Conservation (phyloP, 2,113 vertebrate species). For the Paracanthobrama guichenoti region DNA sequence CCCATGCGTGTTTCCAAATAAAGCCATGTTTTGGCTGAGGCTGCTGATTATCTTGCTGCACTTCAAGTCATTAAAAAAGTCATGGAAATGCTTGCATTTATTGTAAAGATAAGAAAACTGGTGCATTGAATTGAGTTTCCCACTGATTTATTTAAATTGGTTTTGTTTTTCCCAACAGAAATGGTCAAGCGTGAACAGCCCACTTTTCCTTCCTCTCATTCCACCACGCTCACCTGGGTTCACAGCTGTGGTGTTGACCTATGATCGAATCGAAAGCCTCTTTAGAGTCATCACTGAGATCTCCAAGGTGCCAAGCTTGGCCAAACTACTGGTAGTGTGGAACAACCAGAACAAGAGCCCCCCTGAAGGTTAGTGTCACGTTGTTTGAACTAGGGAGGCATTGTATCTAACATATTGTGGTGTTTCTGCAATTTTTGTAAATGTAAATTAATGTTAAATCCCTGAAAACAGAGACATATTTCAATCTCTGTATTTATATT, state of each 20-base stretch:
- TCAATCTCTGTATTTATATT: too few relatives aligned
- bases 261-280: conserved; percentile 94
- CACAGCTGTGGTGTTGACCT: conserved; percentile 95
- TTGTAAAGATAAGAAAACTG: conserved; percentile 1
- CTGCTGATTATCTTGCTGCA: conserved; percentile 57
- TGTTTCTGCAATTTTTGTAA: too few relatives aligned
- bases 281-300: conserved; percentile 98
- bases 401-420: too few relatives aligned
- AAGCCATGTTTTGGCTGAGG: conserved; percentile 61
- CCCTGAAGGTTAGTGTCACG: conserved; percentile 85
- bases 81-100: conserved; percentile 55
- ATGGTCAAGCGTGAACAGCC: conserved; percentile 95
- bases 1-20: conserved; percentile 57
- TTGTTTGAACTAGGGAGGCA: too few relatives aligned
- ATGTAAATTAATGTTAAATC: too few relatives aligned
- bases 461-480: too few relatives aligned
- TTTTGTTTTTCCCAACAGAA: conserved; percentile 74
- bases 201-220: conserved; percentile 93
- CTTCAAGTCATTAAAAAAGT: conserved; percentile 48
- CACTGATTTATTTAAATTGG: not conserved
- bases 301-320: conserved; percentile 94
- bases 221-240: conserved; percentile 94
- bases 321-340: conserved; percentile 95
- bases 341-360: conserved; percentile 99
- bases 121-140: not conserved